Percentiles rank a stretch among this genome's conserved stretches.
phyloP scores from a whole-genome alignment of 2,888 invertebrate genomes.

The Clistopyga incitator region DNA sequence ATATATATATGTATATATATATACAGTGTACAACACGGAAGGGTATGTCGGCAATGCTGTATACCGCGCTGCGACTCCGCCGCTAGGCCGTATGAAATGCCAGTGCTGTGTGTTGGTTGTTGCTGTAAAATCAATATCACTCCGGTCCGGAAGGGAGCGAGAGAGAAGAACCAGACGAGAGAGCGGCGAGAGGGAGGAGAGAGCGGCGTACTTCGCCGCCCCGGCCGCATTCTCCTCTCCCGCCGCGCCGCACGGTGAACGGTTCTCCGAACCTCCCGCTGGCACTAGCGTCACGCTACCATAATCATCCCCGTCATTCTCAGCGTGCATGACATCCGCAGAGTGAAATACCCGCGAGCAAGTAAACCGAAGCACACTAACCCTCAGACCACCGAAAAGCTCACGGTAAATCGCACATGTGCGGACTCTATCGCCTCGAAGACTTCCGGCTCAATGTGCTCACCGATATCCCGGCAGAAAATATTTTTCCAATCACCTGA shows the following conservation, averaged over 20 bases:
- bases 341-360: slow-evolving; percentile 29
- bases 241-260: slow-evolving; percentile 48
- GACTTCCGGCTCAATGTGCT: not conserved
- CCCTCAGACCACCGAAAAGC: not conserved
- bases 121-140: slow-evolving; percentile 81
- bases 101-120: slow-evolving; percentile 76
- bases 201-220: slow-evolving; percentile 22
- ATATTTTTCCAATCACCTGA: not conserved
- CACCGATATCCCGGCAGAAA: not conserved
- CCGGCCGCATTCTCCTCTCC: not conserved
- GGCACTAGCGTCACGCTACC: slow-evolving; percentile 53
- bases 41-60: slow-evolving; percentile 47
- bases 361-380: slow-evolving; percentile 13
- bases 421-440: slow-evolving; percentile 1
- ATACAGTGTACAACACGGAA: slow-evolving; percentile 18
- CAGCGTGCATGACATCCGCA: slow-evolving; percentile 52
- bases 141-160: slow-evolving; percentile 59
- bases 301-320: slow-evolving; percentile 61
- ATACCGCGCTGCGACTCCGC: slow-evolving; percentile 47
- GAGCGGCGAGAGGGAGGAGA: too few relatives aligned
- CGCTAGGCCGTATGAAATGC: slow-evolving; percentile 75
- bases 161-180: slow-evolving; percentile 43
- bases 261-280: slow-evolving; percentile 50
- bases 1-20: slow-evolving; percentile 21
- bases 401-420: slow-evolving; percentile 24